Evolutionary conservation across 2,888 invertebrate species (phyloP).

Genomic region (Amblyjoppa proteus): DNA sequence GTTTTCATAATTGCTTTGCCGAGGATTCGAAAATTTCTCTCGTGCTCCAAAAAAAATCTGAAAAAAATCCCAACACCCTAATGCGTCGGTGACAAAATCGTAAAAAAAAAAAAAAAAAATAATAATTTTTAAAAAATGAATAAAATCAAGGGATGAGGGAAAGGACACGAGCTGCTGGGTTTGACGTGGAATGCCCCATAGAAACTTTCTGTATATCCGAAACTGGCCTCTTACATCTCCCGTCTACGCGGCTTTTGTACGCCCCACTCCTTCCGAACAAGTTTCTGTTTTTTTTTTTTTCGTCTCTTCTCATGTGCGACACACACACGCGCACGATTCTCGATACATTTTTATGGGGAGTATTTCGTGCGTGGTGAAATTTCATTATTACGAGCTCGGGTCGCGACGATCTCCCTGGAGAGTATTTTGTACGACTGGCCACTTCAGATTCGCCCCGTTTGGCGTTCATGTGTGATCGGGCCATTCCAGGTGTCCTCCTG

Average conservation of each 20-base stretch:
- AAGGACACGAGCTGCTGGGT: too few relatives aligned
- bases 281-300: slow-evolving; percentile 31
- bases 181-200: too few relatives aligned
- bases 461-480: slow-evolving; percentile 21
- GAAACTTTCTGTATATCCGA: slow-evolving; percentile 1
- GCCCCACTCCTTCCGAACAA: slow-evolving; percentile 9
- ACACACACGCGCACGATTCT: slow-evolving; percentile 14
- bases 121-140: background rate
- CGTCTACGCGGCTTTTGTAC: slow-evolving; percentile 35
- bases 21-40: background rate
- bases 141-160: too few relatives aligned
- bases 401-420: slow-evolving; percentile 24
- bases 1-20: background rate
- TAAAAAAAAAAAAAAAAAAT: background rate
- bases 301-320: background rate
- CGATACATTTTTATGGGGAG: slow-evolving; percentile 48
- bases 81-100: too few relatives aligned
- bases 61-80: too few relatives aligned
- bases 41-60: too few relatives aligned
- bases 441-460: slow-evolving; percentile 34
- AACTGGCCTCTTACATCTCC: slow-evolving; percentile 43
- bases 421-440: slow-evolving; percentile 37
- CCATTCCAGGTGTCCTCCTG: slow-evolving; percentile 30
- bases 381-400: slow-evolving; percentile 56
- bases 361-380: slow-evolving; percentile 51